Base-by-base conservation (phyloP, 2,113 vertebrate species). In the Macroglossus sobrinus region DNA sequence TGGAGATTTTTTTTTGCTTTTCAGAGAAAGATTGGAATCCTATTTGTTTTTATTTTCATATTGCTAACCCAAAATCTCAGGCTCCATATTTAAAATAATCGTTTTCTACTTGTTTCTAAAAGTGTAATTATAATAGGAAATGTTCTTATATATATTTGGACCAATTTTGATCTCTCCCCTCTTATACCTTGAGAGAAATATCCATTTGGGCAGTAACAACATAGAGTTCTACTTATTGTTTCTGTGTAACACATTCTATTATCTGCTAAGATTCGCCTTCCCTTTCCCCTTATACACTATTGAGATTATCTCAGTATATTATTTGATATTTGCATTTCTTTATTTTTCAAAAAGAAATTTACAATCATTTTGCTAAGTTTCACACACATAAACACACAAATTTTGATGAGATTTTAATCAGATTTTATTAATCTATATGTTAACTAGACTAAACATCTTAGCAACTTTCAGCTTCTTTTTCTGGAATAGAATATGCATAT, bases 341-440 rank as follows among this genome's bases (percentile, higher is more conserved):
- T 69, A 91, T 47, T 93, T 80, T 94, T 89, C 5, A 94, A 78
- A 78, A 93, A 87, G 63, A 94, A 90, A 94, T 90, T 80, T n/a
- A 68, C 40, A 72, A 87, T 61, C 22, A 55, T 87, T 84, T 87
- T 47, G 28, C 22, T 89, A 82, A 82, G 1, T 87, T 93, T 18
- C 24, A 33, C 47, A 86, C 2, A 43, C 14, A 55, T 61, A 78
- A 47, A 55, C 38, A 45, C 35, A 35, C 78, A 78, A 47, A 43
- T 47, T 33, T 2, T 81, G 19, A 92, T 90, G 45, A 55, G 19
- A 92, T 94, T 92, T 94, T 90, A 92, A 94, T 57, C 84, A 26
- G 24, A 59, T 91, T 90, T 43, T 19, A 55, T 81, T 86, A 79
- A 90, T 74, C 21, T 72, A 26, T 71, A 84, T 84, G 78, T 79